Conservation (phyloP, 2,888 invertebrate genomes). For the Vanessa cardui region DNA sequence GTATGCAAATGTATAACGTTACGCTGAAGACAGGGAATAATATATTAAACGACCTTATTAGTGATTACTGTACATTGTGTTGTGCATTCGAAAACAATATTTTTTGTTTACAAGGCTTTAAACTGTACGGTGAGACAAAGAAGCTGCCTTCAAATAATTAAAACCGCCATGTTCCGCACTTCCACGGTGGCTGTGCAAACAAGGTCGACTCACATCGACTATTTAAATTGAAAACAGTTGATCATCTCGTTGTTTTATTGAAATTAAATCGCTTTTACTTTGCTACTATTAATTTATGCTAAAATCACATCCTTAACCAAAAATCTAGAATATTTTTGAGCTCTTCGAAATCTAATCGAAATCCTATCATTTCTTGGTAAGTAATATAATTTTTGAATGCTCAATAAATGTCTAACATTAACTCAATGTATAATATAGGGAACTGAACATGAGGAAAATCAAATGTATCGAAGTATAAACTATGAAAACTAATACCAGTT, state of each 20-base stretch:
- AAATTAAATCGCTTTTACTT: background rate
- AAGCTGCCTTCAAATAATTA: constrained; percentile 57
- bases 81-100: constrained; percentile 15
- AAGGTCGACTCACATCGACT: constrained; percentile 58
- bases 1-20: constrained; percentile 8
- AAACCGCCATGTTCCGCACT: constrained; percentile 70
- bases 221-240: constrained; percentile 44
- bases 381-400: background rate
- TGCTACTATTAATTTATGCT: background rate
- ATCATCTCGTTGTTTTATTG: constrained; percentile 10
- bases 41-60: constrained; percentile 8
- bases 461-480: constrained; percentile 45
- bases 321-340: background rate
- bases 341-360: background rate
- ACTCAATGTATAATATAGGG: background rate
- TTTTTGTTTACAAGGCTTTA: constrained; percentile 17
- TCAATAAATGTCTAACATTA: background rate
- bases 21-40: constrained; percentile 1
- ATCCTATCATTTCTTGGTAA: background rate
- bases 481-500: constrained; percentile 38
- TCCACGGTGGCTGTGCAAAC: constrained; percentile 54
- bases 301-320: background rate
- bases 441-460: background rate
- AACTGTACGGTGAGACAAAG: constrained; percentile 24
- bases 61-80: background rate